Evolutionary conservation across 2,113 vertebrate species (phyloP).

Genomic region (Bufo gargarizans): DNA sequence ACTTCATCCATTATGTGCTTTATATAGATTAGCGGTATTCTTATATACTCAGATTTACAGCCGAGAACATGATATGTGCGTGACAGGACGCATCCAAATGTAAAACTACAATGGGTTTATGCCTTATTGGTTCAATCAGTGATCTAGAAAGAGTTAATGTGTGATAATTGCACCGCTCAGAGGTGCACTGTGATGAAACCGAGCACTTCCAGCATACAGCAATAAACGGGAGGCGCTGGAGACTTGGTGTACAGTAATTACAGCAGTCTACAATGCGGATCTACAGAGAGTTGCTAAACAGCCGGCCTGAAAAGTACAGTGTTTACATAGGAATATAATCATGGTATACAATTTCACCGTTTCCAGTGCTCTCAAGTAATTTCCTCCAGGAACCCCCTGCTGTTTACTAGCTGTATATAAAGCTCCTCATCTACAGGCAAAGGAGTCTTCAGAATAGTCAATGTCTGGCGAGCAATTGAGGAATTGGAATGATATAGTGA

Average conservation of each 20-base stretch:
- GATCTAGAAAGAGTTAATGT: conserved; percentile 1
- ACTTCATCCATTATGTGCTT: not conserved
- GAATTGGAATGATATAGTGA: too few species aligned
- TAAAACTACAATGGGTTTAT: not conserved
- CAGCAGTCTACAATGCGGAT: conserved; percentile 1
- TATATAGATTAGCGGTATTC: not conserved
- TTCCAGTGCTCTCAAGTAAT: not conserved
- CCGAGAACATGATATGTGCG: not conserved
- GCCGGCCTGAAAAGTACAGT: not conserved
- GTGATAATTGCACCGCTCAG: conserved; percentile 17
- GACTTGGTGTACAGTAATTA: conserved; percentile 28
- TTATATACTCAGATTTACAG: not conserved
- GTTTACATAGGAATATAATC: conserved; percentile 3
- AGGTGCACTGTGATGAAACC: conserved; percentile 16
- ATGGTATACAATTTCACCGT: not conserved
- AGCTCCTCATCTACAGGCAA: not conserved
- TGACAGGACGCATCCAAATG: not conserved
- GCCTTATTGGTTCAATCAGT: not conserved
- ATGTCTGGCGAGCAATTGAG: too few species aligned
- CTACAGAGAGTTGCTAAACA: conserved; percentile 30
- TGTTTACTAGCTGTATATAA: not conserved
- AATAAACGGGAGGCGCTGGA: conserved; percentile 26
- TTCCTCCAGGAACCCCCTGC: not conserved
- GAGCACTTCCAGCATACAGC: conserved; percentile 20
- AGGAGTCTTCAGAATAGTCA: not conserved